phyloP scores from a whole-genome alignment of 2,113 vertebrate genomes.

The Recurvirostra avosetta region DNA sequence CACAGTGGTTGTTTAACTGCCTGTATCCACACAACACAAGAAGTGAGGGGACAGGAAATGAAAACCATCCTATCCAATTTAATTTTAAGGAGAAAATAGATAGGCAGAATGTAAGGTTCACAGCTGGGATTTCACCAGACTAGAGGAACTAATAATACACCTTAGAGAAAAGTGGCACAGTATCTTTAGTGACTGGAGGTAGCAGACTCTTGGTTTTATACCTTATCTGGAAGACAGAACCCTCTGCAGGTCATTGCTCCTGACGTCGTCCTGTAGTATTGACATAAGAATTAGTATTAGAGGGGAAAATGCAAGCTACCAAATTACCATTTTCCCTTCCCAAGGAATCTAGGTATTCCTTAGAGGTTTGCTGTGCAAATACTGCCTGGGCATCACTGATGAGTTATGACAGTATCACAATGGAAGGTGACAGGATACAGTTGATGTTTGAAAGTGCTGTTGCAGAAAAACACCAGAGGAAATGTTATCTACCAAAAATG shows the following conservation, averaged over 20 bases:
- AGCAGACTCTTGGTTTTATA: background rate
- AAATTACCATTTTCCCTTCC: background rate
- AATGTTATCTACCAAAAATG: background rate
- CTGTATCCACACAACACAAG: background rate
- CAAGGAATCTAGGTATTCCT: background rate
- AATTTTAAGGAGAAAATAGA: conserved; percentile 28
- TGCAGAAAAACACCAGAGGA: background rate
- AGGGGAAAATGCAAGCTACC: background rate
- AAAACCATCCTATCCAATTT: conserved; percentile 53
- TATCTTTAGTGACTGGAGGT: background rate
- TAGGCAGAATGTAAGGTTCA: background rate
- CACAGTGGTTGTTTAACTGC: conserved; percentile 4
- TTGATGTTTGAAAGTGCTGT: background rate
- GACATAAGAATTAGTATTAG: background rate
- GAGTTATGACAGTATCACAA: background rate
- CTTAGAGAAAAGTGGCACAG: background rate
- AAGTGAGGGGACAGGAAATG: conserved; percentile 37
- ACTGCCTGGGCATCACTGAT: background rate
- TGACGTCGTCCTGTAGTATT: background rate
- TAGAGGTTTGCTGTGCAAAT: background rate
- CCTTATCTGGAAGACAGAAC: conserved; percentile 13
- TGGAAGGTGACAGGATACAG: background rate
- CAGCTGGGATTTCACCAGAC: conserved; percentile 15
- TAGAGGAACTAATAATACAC: background rate
- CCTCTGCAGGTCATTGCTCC: background rate